phyloP scores from a whole-genome alignment of 2,888 invertebrate species.

The Druceiella hillmani region DNA sequence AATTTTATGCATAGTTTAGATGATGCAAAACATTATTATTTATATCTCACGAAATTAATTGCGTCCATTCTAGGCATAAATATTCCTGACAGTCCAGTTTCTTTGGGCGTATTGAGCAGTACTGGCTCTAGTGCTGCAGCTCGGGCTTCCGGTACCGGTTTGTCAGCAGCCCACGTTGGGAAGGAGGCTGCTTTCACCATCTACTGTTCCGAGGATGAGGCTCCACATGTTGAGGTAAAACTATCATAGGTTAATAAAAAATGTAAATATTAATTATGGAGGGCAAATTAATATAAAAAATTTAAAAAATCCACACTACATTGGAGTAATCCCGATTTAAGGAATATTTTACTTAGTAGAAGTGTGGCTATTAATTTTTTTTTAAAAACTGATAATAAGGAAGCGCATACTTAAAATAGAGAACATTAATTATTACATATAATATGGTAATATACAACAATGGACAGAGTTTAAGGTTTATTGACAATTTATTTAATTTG shows the following conservation, averaged over 20 bases:
- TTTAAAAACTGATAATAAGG: too few species aligned
- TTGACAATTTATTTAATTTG: too few species aligned
- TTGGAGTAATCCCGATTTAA: too few species aligned
- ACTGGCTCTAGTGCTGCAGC: constrained; percentile 43
- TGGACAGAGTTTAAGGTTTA: too few species aligned
- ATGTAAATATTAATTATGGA: too few species aligned
- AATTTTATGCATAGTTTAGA: neutral
- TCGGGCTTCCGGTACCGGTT: constrained; percentile 61
- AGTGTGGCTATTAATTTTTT: too few species aligned
- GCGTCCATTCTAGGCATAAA: constrained; percentile 32
- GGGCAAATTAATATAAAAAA: too few species aligned
- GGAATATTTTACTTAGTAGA: too few species aligned
- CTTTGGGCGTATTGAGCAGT: constrained; percentile 42
- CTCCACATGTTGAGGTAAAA: constrained; percentile 61
- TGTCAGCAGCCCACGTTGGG: constrained; percentile 64
- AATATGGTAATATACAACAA: too few species aligned
- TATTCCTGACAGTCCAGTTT: constrained; percentile 58
- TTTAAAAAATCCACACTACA: too few species aligned
- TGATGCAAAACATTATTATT: neutral
- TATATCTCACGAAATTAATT: neutral
- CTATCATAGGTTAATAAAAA: constrained; percentile 21
- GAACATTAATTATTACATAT: too few species aligned
- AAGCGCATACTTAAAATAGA: too few species aligned
- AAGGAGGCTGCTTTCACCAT: constrained; percentile 69
- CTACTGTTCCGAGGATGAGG: constrained; percentile 47